Percentiles rank a stretch among this genome's conserved stretches.
Conservation (phyloP, 2,797 vertebrate species). For the Kryptopterus vitreolus region DNA sequence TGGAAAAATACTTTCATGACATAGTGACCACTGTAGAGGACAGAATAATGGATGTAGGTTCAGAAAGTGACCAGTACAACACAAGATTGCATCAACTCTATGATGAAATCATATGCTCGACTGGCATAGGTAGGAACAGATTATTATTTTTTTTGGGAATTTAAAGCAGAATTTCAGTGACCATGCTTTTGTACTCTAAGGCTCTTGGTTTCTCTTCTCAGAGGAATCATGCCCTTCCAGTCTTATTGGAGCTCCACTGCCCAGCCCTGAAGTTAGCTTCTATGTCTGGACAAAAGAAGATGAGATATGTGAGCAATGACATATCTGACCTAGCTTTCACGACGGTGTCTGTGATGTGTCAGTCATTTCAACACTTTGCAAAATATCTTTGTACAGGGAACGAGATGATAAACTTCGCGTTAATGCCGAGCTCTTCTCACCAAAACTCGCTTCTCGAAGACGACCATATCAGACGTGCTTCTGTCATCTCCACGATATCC, state of each 20-base stretch:
- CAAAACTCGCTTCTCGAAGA: slow-evolving; percentile 62
- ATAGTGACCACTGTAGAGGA: slow-evolving; percentile 72
- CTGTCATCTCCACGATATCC: slow-evolving; percentile 69
- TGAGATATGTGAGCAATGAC: slow-evolving; percentile 80
- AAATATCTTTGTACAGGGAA: slow-evolving; percentile 72
- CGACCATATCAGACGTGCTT: slow-evolving; percentile 54
- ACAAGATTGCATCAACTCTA: slow-evolving; percentile 73
- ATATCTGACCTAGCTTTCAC: background rate
- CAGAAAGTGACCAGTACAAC: slow-evolving; percentile 56
- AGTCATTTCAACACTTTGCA: background rate
- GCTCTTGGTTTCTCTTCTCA: background rate
- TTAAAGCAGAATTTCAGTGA: no score
- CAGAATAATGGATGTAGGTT: slow-evolving; percentile 48
- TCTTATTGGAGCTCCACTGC: slow-evolving; percentile 65
- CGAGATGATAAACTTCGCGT: slow-evolving; percentile 74
- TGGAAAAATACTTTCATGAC: slow-evolving; percentile 76
- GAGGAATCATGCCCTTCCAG: background rate
- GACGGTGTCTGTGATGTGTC: background rate
- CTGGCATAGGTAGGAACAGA: slow-evolving; percentile 26
- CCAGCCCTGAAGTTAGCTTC: slow-evolving; percentile 79
- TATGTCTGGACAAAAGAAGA: slow-evolving; percentile 80
- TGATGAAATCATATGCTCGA: slow-evolving; percentile 62
- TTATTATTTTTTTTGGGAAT: no score
- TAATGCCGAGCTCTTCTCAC: slow-evolving; percentile 48
- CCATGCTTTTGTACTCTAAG: background rate